These are phyloP conservation scores for Temnopleurus reevesii DNA, from an alignment of 53 echinoderm and acorn worm species.

Conservation along the genomic window DNA sequence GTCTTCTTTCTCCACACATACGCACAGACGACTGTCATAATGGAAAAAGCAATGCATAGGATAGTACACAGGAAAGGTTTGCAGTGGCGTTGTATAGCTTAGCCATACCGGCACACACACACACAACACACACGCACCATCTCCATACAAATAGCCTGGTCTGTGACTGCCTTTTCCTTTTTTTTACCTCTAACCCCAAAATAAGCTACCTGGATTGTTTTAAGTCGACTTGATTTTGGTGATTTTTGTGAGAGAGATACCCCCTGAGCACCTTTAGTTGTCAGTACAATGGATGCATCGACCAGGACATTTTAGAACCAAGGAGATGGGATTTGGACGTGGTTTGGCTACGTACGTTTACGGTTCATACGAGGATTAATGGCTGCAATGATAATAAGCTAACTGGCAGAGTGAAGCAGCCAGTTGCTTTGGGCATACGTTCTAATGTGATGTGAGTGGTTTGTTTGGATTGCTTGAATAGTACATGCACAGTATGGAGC, in stretches of 20 bases:
- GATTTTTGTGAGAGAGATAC: conserved; percentile 14
- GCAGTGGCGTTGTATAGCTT: conserved; percentile 46
- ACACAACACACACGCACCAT: conserved; percentile 9
- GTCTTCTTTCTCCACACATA: conserved; percentile 37
- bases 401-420: conserved; percentile 27
- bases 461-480: neutral
- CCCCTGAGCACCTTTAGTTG: neutral
- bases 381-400: conserved; percentile 61
- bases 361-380: conserved; percentile 54
- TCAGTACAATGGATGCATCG: neutral
- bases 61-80: conserved; percentile 22
- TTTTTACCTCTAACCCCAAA: conserved; percentile 30
- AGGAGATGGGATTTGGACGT: neutral
- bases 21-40: conserved; percentile 51
- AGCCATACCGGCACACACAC: conserved; percentile 52
- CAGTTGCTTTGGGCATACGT: conserved; percentile 40
- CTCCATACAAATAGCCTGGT: conserved; percentile 10
- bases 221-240: neutral
- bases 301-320: neutral
- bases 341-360: conserved; percentile 17
- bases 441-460: conserved; percentile 35
- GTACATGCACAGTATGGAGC: conserved; percentile 39
- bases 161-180: conserved; percentile 24
- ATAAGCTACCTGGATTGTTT: conserved; percentile 39
- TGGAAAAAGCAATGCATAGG: conserved; percentile 54